These are phyloP conservation scores for Poeciliopsis gracilis DNA, from an alignment of 2,797 vertebrate species.

Conservation along the genomic window DNA sequence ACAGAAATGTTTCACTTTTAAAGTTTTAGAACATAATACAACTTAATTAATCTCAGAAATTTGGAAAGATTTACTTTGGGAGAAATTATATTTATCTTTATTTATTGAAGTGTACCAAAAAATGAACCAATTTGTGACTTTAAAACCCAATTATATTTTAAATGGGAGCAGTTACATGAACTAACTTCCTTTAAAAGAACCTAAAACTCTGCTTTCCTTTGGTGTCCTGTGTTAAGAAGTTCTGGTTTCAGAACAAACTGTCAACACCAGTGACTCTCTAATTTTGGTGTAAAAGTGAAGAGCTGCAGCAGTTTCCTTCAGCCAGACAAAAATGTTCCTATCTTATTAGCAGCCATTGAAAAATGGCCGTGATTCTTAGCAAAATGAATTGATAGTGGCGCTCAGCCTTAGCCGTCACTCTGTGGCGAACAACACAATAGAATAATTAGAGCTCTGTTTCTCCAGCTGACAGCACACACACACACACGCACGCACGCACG, in stretches of 20 bases:
- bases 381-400: background rate
- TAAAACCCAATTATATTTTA: background rate
- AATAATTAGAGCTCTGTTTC: conserved; percentile 14
- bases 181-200: background rate
- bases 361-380: background rate
- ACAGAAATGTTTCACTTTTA: too few species aligned
- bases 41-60: background rate
- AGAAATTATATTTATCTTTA: background rate
- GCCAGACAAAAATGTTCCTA: background rate
- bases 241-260: background rate
- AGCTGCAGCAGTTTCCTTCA: background rate
- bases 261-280: background rate
- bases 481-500: too few species aligned
- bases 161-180: background rate
- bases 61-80: background rate
- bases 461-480: background rate
- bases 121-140: background rate
- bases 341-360: background rate
- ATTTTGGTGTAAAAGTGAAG: background rate
- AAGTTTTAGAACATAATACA: background rate
- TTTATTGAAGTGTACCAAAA: background rate
- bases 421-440: background rate
- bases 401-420: background rate
- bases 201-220: background rate
- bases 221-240: background rate